Percentiles rank a stretch among this genome's conserved stretches.
Evolutionary conservation across 2,113 vertebrate species (phyloP).

Genomic region (Lasiurus borealis): DNA sequence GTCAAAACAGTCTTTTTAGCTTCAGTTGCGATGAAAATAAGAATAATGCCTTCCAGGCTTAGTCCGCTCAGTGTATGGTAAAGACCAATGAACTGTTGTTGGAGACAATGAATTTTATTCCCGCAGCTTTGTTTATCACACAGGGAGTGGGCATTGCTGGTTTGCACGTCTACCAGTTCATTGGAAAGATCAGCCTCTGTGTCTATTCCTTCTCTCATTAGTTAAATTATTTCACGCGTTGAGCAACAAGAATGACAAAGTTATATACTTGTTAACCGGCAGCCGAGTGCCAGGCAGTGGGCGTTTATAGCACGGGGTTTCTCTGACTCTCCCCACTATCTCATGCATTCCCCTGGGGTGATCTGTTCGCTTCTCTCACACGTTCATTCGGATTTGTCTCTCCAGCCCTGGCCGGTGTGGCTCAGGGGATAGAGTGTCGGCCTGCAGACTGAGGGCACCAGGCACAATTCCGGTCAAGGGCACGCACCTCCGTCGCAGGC

Average conservation of each 20-base stretch:
- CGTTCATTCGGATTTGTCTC: background rate
- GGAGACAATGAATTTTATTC: background rate
- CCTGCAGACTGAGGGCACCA: too few relatives aligned
- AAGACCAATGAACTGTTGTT: background rate
- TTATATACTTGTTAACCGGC: background rate
- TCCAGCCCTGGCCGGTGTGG: background rate
- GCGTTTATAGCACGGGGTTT: background rate
- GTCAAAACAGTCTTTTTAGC: background rate
- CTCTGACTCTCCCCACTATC: background rate
- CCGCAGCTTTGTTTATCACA: background rate
- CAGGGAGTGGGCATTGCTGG: background rate
- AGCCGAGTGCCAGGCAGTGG: background rate
- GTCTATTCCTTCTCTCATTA: background rate
- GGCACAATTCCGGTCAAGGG: too few relatives aligned
- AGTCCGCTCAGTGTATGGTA: background rate
- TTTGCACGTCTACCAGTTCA: background rate
- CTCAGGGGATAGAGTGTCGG: too few relatives aligned
- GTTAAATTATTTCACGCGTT: background rate
- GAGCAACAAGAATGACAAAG: background rate
- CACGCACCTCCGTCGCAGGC: too few relatives aligned
- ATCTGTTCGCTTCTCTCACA: background rate
- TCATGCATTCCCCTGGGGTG: rapidly evolving
- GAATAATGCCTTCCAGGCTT: background rate
- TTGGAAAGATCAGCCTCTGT: background rate
- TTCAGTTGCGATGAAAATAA: background rate